Evolutionary conservation across 2,113 vertebrate genomes (phyloP), one percentile per base, ranked within the genome.

Genomic region (Leucoraja erinaceus): DNA sequence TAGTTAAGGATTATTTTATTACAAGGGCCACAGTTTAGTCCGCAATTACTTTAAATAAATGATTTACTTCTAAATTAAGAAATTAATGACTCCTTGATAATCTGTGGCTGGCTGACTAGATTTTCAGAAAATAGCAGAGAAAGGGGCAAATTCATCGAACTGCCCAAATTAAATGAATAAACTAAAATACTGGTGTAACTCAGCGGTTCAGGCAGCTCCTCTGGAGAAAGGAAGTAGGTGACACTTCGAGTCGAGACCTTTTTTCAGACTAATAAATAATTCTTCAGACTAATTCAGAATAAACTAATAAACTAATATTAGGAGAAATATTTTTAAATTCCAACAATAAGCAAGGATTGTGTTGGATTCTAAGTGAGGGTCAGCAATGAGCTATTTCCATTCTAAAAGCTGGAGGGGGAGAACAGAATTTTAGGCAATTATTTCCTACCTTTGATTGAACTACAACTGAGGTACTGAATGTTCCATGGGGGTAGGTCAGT

Each of bases 401-500:
- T 56, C 78, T 25, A 83, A 72, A 22, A 20, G 18, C 18, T 22
- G 0, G 70, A 72, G 16, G 5, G 83, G 8, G n/a, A 22, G 63
- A n/a, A 14, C 14, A 63, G 5, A 33, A 4, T 31, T 14, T 11
- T 74, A 10, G 33, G 14, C 16, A 91, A 28, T 47, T 91, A 38
- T 72, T 63, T 14, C 90, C 95, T 96, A 98, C 98, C 96, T 95
- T 97, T 94, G 97, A 94, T 93, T 98, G 96, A 47, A 97, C 95
- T 79, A 97, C 94, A 38, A 98, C 96, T 14, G 96, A 94, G 66
- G 95, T 96, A 47, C 83, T 94, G 93, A 98, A 98, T 72, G 95
- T 95, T 94, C 96, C 97, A 25, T 96, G 96, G 72, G 95, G 96
- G 93, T 97, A 98, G 94, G 93, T 95, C 59, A 99, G 96, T 77